Base-by-base conservation (phyloP, 2,113 vertebrate species). In the Puma concolor region DNA sequence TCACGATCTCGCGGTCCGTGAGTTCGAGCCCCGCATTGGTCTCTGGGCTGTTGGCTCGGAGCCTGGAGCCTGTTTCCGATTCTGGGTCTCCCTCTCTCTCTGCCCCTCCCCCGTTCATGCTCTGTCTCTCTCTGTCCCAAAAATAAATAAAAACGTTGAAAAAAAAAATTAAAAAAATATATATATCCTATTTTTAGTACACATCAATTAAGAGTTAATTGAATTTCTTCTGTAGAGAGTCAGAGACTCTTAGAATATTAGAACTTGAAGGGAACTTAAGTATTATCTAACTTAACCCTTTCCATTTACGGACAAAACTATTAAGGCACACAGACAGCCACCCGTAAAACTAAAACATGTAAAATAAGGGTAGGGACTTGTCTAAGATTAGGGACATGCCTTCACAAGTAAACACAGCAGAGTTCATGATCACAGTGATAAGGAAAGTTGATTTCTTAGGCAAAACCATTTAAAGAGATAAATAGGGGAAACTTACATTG, bases 221-320 rank as follows among this genome's bases (percentile, higher is more conserved):
- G 92, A 83, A 67, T 83, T 89, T 91, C 64, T 80, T 85, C 29
- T 64, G 1, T 25, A 19, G 41, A 66, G 29, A 67, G 23, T n/a
- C 77, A n/a, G n/a, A 44, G 36, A 27, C 1, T 94, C 44, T 76
- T 52, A 44, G 12, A 76, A 64, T 81, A 27, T 48, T 85, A 69
- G 44, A 84, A 82, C 38, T 69, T 60, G 4, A 92, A 83, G 44
- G 27, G 14, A n/a, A n/a, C 21, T 31, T 92, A 74, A 86, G 16
- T 67, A 83, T 83, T n/a, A 67, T 13, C 89, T 79, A 79, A 86
- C 72, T 87, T 83, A 93, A 94, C 84, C 7, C 50, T 85, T 84
- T 86, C 17, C 38, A 64, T 79, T 93, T 81, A 29, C 29, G 36
- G 23, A 48, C 17, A 54, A 97, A 71, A 54, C 21, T 87, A 23